Percentiles rank a stretch among this genome's conserved stretches.
Evolutionary conservation across 2,113 vertebrate species (phyloP).

Genomic region (Canis aureus): DNA sequence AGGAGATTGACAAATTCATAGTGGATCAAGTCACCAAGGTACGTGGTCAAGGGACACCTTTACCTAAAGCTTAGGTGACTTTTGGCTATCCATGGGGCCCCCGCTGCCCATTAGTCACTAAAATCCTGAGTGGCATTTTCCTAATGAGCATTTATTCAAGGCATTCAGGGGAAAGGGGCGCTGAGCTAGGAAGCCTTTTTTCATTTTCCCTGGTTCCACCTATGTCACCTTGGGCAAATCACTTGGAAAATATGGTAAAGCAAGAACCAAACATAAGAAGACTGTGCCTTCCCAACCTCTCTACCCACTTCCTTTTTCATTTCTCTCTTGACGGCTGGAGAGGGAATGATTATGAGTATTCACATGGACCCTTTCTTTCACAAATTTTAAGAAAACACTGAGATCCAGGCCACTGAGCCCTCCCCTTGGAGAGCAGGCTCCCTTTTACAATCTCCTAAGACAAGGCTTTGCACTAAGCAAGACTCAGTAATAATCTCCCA

Average conservation of each 20-base stretch:
- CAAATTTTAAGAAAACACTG: constrained; percentile 1
- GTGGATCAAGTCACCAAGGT: background rate
- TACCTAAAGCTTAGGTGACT: background rate
- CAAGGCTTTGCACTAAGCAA: background rate
- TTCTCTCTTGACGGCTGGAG: background rate
- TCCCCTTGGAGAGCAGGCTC: background rate
- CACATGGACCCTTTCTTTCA: background rate
- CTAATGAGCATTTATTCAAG: background rate
- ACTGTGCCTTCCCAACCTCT: background rate
- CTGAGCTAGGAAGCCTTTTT: background rate
- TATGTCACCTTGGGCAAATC: background rate
- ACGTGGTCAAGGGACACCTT: background rate
- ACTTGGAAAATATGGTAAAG: constrained; percentile 13
- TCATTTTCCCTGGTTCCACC: background rate
- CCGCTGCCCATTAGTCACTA: background rate
- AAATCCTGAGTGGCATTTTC: constrained; percentile 40
- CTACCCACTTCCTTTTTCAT: background rate
- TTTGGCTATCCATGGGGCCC: background rate
- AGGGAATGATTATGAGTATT: background rate
- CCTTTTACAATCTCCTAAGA: background rate
- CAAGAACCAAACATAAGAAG: background rate
- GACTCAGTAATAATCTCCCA: background rate
- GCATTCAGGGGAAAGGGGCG: background rate
- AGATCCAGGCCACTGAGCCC: background rate
- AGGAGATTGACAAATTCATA: background rate